Conservation (phyloP, 2,113 vertebrate genomes). For the Hystrix cristata region DNA sequence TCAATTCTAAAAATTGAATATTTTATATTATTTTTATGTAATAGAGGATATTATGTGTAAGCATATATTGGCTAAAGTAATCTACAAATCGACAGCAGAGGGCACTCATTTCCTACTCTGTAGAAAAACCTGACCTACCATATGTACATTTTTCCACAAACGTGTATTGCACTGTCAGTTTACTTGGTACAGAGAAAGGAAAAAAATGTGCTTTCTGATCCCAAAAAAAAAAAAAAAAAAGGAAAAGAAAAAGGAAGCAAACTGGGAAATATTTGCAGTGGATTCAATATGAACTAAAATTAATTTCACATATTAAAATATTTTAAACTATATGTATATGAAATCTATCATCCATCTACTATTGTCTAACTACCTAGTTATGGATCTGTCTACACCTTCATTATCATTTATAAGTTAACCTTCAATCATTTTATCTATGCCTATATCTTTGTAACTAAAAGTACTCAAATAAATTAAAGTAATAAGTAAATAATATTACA, state of each 20-base stretch:
- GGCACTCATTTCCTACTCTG: slow-evolving; percentile 84
- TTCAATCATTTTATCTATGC: background rate
- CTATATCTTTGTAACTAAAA: background rate
- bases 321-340: background rate
- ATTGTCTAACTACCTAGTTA: background rate
- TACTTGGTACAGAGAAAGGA: slow-evolving; percentile 31
- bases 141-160: slow-evolving; percentile 60
- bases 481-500: background rate
- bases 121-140: slow-evolving; percentile 38
- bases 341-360: background rate
- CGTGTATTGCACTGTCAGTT: slow-evolving; percentile 54
- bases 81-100: slow-evolving; percentile 87
- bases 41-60: background rate
- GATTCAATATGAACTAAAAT: slow-evolving; percentile 13
- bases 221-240: background rate
- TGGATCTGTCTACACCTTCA: background rate
- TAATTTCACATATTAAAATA: background rate
- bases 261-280: background rate
- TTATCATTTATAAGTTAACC: background rate
- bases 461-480: background rate
- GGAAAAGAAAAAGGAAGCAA: background rate
- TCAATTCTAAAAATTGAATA: background rate
- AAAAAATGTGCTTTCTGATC: background rate
- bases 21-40: background rate
- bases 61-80: background rate